These are phyloP conservation scores for Sarcoramphus papa DNA, from an alignment of 2,797 vertebrate species.

Conservation along the genomic window DNA sequence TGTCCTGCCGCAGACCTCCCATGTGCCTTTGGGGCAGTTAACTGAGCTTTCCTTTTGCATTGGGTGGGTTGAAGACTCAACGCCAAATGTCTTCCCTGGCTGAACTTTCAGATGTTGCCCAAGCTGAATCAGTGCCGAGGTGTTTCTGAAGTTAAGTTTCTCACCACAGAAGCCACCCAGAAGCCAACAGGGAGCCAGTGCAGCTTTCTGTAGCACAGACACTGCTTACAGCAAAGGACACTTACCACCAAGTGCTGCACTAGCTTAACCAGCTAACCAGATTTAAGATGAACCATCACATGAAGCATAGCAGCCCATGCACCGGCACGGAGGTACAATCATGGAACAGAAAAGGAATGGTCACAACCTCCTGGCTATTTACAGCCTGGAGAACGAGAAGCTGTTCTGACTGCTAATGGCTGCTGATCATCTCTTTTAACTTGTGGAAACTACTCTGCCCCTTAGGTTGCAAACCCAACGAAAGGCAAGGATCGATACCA, in stretches of 20 bases:
- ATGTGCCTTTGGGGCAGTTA: neutral
- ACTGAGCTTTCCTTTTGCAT: neutral
- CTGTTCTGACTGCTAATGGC: neutral
- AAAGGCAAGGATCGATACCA: rapidly evolving
- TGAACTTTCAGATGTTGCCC: neutral
- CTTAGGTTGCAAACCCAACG: neutral
- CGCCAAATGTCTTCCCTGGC: neutral
- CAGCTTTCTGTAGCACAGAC: neutral
- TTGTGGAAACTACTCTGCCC: neutral
- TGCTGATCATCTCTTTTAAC: neutral
- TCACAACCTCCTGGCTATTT: neutral
- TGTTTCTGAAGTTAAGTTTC: neutral
- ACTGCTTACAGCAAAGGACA: neutral
- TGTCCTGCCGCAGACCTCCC: neutral
- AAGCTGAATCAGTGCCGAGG: neutral
- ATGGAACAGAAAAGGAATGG: neutral
- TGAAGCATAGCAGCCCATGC: neutral
- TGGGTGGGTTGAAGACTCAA: rapidly evolving
- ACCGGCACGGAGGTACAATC: rapidly evolving
- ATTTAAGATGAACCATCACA: neutral
- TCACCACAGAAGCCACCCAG: neutral
- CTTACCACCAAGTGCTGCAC: neutral
- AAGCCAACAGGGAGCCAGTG: neutral
- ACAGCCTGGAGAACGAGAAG: neutral
- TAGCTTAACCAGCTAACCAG: neutral